These are phyloP conservation scores for Camponotus floridanus DNA, from an alignment of 1,140 invertebrate species.

Conservation along the genomic window DNA sequence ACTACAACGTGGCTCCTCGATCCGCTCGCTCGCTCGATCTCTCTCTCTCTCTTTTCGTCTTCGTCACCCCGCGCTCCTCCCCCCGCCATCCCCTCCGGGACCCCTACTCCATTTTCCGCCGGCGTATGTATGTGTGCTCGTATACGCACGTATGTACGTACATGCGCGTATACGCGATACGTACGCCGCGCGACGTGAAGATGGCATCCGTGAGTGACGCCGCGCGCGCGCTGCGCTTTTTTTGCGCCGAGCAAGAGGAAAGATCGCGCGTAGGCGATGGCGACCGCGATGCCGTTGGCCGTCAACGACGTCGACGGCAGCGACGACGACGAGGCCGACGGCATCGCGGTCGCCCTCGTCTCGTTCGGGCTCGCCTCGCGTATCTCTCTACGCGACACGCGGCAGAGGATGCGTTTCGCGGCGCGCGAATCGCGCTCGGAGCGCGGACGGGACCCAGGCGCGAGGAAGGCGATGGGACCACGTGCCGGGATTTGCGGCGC, in stretches of 20 bases:
- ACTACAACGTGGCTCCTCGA: constrained; percentile 57
- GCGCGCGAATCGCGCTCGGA: not conserved
- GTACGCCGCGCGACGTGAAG: constrained; percentile 78
- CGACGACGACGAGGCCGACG: not conserved
- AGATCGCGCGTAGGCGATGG: constrained; percentile 56
- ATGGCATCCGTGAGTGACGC: constrained; percentile 85
- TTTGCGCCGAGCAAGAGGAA: constrained; percentile 64
- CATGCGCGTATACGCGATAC: constrained; percentile 60
- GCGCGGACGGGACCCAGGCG: not conserved
- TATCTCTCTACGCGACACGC: too few relatives aligned
- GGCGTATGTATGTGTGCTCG: not conserved
- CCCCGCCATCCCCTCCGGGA: too few relatives aligned
- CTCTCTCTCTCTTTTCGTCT: constrained; percentile 24
- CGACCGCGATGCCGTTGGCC: not conserved
- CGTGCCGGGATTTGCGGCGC: not conserved
- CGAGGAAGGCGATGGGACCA: not conserved
- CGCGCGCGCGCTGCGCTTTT: constrained; percentile 75
- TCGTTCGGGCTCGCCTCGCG: too few relatives aligned
- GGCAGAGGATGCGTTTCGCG: not conserved
- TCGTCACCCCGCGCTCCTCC: not conserved
- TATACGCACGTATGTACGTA: too few relatives aligned
- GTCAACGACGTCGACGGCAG: not conserved
- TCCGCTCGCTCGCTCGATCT: constrained; percentile 10
- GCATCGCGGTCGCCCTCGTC: too few relatives aligned
- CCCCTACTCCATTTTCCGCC: not conserved